Evolutionary conservation across 2,888 invertebrate genomes (phyloP).

Genomic region (Lepas anatifera): DNA sequence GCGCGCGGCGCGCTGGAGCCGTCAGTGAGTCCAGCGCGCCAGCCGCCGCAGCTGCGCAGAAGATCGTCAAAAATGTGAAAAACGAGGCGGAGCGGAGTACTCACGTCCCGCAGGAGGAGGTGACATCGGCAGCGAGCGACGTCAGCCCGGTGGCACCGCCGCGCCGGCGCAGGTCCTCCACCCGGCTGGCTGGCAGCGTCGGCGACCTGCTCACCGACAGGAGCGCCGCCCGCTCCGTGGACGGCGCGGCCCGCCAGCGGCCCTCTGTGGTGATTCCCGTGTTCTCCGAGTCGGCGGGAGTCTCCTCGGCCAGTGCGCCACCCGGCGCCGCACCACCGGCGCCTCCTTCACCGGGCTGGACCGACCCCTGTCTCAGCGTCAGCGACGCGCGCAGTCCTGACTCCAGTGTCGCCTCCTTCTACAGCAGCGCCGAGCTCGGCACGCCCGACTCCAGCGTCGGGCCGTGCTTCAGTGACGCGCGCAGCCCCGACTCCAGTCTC

Average conservation of each 20-base stretch:
- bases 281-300: background rate
- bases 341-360: background rate
- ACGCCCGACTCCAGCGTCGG: constrained; percentile 43
- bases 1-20: background rate
- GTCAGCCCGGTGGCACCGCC: background rate
- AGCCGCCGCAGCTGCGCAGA: background rate
- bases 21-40: background rate
- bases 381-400: too few relatives aligned
- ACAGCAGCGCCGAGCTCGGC: too few relatives aligned
- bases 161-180: background rate
- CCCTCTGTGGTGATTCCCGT: too few relatives aligned
- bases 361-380: too few relatives aligned
- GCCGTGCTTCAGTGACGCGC: constrained; percentile 60
- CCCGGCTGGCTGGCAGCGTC: background rate
- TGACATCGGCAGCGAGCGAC: background rate
- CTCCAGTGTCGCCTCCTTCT: too few relatives aligned
- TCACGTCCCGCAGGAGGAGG: background rate
- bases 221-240: background rate
- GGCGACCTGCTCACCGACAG: background rate
- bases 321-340: background rate
- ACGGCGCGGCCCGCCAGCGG: background rate
- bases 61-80: background rate
- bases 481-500: constrained; percentile 73
- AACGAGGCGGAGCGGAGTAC: background rate
- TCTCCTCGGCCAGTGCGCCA: background rate